Evolutionary conservation across 1,140 invertebrate species (phyloP).

Genomic region (Drosophila miranda): DNA sequence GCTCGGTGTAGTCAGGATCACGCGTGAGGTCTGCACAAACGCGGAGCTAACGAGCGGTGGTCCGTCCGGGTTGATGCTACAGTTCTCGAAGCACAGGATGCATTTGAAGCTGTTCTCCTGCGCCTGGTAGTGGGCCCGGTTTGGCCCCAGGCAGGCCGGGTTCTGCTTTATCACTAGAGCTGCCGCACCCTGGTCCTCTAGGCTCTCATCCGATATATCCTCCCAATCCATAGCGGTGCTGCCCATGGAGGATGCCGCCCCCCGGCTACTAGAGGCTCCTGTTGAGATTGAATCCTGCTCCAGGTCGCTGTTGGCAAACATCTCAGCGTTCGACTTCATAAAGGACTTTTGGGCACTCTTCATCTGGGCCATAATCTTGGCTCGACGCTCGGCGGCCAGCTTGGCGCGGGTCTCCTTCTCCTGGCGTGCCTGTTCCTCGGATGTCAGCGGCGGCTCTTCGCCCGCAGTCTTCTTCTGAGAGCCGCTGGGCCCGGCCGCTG

Average conservation of each 20-base stretch:
- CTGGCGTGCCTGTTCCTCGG: constrained; percentile 83
- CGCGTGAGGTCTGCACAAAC: constrained; percentile 96
- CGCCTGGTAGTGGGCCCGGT: constrained; percentile 48
- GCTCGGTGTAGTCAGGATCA: constrained; percentile 82
- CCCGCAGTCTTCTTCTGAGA: constrained; percentile 33
- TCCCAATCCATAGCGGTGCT: constrained; percentile 59
- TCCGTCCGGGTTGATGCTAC: constrained; percentile 86
- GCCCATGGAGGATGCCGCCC: not conserved
- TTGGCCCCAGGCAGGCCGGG: constrained; percentile 62
- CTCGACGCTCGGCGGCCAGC: constrained; percentile 92
- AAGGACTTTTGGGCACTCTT: constrained; percentile 96
- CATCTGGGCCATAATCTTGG: constrained; percentile 97
- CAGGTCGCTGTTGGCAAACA: constrained; percentile 87
- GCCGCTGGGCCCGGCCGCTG: constrained; percentile 79
- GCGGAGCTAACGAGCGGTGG: constrained; percentile 94
- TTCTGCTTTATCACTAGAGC: constrained; percentile 34
- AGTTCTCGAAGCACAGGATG: constrained; percentile 98
- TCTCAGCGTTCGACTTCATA: constrained; percentile 94
- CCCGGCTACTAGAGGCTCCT: not conserved
- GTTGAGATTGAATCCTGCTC: constrained; percentile 2
- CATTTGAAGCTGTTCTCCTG: constrained; percentile 89
- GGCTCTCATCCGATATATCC: constrained; percentile 26
- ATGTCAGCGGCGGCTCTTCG: constrained; percentile 59
- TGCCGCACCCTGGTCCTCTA: constrained; percentile 55
- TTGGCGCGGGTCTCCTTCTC: constrained; percentile 90